phyloP scores from a whole-genome alignment of 2,797 vertebrate species.

The Ispidina lecontei region DNA sequence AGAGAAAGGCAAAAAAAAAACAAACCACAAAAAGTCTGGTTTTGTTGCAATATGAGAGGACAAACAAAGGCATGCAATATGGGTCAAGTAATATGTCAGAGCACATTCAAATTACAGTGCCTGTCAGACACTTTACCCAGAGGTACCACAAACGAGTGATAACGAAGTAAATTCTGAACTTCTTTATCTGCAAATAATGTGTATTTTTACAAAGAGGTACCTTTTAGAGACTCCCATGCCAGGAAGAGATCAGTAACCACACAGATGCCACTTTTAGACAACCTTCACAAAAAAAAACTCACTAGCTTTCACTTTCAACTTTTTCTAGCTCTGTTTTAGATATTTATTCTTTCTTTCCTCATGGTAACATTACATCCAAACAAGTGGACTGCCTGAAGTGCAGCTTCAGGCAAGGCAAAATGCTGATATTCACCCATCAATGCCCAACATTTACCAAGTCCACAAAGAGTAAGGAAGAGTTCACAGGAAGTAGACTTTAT shows the following conservation, averaged over 20 bases:
- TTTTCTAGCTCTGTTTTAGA: neutral
- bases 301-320: neutral
- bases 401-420: neutral
- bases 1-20: neutral
- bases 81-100: neutral
- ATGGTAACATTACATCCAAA: neutral
- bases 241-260: neutral
- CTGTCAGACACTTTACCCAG: neutral
- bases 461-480: neutral
- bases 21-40: neutral
- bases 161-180: neutral
- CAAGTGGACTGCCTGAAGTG: too few relatives aligned
- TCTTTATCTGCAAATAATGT: neutral
- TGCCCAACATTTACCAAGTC: neutral
- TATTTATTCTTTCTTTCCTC: neutral
- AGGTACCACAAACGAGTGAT: neutral
- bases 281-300: neutral
- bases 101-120: neutral
- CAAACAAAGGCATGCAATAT: constrained; percentile 5
- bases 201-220: neutral
- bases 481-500: neutral
- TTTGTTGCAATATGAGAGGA: neutral
- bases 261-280: neutral
- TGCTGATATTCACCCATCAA: neutral
- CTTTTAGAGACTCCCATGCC: neutral